Conservation (phyloP, 2,797 vertebrate genomes). For the Ceryle rudis region DNA sequence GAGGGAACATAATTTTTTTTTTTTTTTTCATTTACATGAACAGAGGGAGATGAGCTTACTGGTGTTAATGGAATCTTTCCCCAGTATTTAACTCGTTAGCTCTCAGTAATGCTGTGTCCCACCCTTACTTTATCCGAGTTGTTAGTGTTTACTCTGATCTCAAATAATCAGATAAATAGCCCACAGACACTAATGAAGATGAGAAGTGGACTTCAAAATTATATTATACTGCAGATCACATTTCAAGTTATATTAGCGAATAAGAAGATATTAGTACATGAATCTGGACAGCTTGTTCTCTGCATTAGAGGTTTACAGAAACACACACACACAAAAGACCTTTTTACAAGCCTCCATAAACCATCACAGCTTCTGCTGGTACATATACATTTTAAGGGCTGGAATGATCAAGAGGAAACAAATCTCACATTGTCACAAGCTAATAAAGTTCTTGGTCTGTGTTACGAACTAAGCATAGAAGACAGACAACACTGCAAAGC, state of each 20-base stretch:
- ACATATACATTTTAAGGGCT: background rate
- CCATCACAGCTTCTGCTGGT: background rate
- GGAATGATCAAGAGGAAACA: background rate
- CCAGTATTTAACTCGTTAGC: background rate
- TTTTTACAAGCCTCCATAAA: background rate
- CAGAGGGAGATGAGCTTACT: background rate
- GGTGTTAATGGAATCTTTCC: background rate
- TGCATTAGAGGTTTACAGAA: background rate
- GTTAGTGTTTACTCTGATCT: background rate
- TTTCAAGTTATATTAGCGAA: constrained; percentile 10
- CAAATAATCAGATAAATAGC: background rate
- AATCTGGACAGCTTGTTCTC: background rate
- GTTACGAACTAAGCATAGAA: background rate
- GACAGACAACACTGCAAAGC: background rate
- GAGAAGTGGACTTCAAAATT: constrained; percentile 32
- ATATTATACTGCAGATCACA: constrained; percentile 3
- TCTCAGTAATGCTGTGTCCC: background rate
- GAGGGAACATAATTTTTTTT: background rate
- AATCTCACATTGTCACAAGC: background rate
- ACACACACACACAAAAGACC: background rate
- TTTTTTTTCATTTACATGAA: background rate
- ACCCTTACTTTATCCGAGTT: background rate
- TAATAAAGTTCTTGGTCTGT: background rate
- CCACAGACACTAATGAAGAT: background rate
- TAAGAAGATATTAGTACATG: background rate